Base-by-base conservation (phyloP, 2,888 invertebrate genomes). In the Smittia sp. region DNA sequence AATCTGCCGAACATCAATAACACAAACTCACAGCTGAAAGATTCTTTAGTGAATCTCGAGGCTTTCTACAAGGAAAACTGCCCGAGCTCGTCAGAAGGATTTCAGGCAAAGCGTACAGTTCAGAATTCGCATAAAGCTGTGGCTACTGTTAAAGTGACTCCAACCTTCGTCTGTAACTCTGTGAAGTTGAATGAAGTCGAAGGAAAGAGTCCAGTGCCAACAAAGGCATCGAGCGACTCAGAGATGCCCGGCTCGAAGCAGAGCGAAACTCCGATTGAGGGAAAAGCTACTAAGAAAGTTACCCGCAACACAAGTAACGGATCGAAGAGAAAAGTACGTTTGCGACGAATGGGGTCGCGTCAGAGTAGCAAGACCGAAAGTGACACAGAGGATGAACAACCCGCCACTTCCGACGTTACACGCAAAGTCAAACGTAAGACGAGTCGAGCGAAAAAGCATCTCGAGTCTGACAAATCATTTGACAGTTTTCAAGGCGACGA, bases 321-420 rank as follows among this genome's bases (percentile, higher is more conserved):
- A 27, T 73, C 73, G 38, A 73, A 73, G 52, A 27, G 74, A 54
- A 70, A 70, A 70, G 46, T 70, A 13, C 70, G 70, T 11, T 76
- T 81, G 18, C 79, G 82, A 7, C 82, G 81, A 76, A 79, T 82
- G 77, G 82, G 82, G 1, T 82, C 82, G 0, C 77, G 82, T 0
- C 82, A 82, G 76, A 82, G 81, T 70, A 82, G 82, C 75, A 82
- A 82, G 77, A 82, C 82, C 0, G 82, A 82, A 75, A 82, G 82
- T 75, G 82, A 82, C 74, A 82, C 81, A 74, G 81, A 80, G 52
- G 81, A 81, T 76, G 81, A 79, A 62, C 80, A 80, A 13, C 76
- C 78, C 1, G 77, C 77, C 1, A 80, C 78, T 75, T 20, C 58
- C 22, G 27, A 32, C 27, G 76, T 79, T 1, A 73, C 74, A 7